Base-by-base conservation (phyloP, 1,140 invertebrate genomes). In the Neodiprion lecontei region DNA sequence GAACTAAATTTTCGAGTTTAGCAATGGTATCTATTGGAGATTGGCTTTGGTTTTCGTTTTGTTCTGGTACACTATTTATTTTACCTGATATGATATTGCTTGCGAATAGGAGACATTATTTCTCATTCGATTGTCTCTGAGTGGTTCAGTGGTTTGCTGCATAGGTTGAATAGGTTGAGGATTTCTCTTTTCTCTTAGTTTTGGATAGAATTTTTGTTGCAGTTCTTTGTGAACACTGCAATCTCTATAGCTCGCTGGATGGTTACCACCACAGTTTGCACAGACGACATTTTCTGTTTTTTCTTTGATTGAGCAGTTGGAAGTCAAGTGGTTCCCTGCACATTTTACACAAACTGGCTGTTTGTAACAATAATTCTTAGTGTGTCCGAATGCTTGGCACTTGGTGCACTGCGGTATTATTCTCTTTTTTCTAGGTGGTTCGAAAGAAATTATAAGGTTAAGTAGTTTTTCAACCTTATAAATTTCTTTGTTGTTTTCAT, bases 301-400 rank as follows among this genome's bases (percentile, higher is more conserved):
- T 7, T 71, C 47, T 78, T 83, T 83, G 66, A 71, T 67, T 0
- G 69, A 1, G 66, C 73, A 78, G 12, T 67, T 67, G 28, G 48
- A 21, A 12, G 72, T 71, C 21, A 1, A n/a, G 50, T 75, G 77
- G 4, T 48, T 69, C 11, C 23, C 50, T 12, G 49, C 49, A 53
- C 76, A 74, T 81, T 84, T 85, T 12, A 87, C 83, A 70, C 86
- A 86, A 12, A 70, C 73, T 23, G 72, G 75, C 28, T 40, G 11
- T 67, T 76, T 80, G 12, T 53, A 76, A 67, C 85, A 88, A 67
- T 86, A 81, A 0, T 74, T 70, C 75, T 84, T 83, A n/a, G 83
- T 83, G 69, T 86, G 85, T 0, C 86, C 84, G 72, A 76, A 86
- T n/a, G 72, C 23, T 78, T 87, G 83, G 73, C 85, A 87, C 67